phyloP scores from a whole-genome alignment of 2,797 vertebrate genomes.

The Hyperoplus immaculatus region DNA sequence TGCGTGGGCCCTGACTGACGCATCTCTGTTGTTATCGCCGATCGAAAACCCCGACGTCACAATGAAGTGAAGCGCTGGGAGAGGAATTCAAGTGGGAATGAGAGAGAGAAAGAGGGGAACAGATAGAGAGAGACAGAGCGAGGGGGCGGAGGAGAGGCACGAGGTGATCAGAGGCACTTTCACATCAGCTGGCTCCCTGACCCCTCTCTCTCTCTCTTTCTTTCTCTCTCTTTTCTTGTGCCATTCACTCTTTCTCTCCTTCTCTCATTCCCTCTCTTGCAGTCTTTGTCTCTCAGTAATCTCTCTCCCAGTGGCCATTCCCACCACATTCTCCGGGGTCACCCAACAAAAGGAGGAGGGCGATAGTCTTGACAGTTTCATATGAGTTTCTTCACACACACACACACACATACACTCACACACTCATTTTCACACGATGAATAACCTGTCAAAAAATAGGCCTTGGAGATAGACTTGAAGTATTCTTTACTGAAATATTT shows the following conservation, averaged over 20 bases:
- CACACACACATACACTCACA: slow-evolving; percentile 13
- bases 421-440: slow-evolving; percentile 22
- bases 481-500: too few species aligned
- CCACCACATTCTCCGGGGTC: slow-evolving; percentile 81
- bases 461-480: too few species aligned
- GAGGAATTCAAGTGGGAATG: slow-evolving; percentile 85
- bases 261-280: slow-evolving; percentile 60
- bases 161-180: slow-evolving; percentile 82
- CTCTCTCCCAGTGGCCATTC: slow-evolving; percentile 77
- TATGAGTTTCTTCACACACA: slow-evolving; percentile 66
- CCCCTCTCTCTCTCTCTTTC: slow-evolving; percentile 51
- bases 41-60: slow-evolving; percentile 76
- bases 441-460: too few species aligned
- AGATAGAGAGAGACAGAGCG: slow-evolving; percentile 74
- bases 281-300: slow-evolving; percentile 73
- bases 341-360: slow-evolving; percentile 77
- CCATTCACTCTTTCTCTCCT: slow-evolving; percentile 65
- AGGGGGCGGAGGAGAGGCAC: slow-evolving; percentile 80
- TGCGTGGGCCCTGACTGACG: slow-evolving; percentile 78
- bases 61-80: slow-evolving; percentile 77
- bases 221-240: slow-evolving; percentile 50
- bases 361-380: slow-evolving; percentile 74
- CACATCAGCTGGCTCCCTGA: slow-evolving; percentile 79
- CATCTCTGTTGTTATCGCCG: slow-evolving; percentile 80
- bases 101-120: slow-evolving; percentile 73